Evolutionary conservation across 1,140 invertebrate species (phyloP).

Genomic region (Aphaenogaster rudis): DNA sequence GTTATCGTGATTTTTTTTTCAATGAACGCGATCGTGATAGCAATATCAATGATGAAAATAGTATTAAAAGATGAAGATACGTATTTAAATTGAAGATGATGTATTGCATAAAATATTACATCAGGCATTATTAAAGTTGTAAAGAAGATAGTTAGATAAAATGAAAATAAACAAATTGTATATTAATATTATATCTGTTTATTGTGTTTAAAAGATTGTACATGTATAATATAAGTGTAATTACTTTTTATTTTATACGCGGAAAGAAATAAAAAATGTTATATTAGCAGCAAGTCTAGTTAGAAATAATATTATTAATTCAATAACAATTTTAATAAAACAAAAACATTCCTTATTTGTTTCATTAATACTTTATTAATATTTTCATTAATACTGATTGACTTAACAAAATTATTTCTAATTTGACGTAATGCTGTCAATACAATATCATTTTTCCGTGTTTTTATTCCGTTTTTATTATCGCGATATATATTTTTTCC

Average conservation of each 20-base stretch:
- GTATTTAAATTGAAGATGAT: conserved; percentile 5
- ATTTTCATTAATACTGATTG: too few relatives aligned
- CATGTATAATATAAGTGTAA: neutral
- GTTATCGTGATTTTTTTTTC: neutral
- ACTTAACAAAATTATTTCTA: too few relatives aligned
- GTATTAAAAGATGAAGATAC: neutral
- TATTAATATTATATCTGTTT: neutral
- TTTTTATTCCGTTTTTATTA: too few relatives aligned
- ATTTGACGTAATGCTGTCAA: too few relatives aligned
- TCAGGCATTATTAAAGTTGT: neutral
- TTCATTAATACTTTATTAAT: too few relatives aligned
- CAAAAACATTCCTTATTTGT: too few relatives aligned
- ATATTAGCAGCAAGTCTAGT: too few relatives aligned
- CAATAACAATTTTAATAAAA: too few relatives aligned
- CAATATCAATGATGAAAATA: neutral
- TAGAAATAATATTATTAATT: too few relatives aligned
- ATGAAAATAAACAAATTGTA: neutral
- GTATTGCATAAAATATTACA: neutral
- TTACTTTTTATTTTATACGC: neutral
- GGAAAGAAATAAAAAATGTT: too few relatives aligned
- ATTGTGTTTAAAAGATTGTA: neutral
- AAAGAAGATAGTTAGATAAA: neutral
- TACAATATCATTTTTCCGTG: too few relatives aligned
- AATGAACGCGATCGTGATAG: neutral
- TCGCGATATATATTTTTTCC: too few relatives aligned